Evolutionary conservation across 2,888 invertebrate genomes (phyloP), one percentile per base, ranked within the genome.

Genomic region (Scaptodrosophila latifasciaeformis): DNA sequence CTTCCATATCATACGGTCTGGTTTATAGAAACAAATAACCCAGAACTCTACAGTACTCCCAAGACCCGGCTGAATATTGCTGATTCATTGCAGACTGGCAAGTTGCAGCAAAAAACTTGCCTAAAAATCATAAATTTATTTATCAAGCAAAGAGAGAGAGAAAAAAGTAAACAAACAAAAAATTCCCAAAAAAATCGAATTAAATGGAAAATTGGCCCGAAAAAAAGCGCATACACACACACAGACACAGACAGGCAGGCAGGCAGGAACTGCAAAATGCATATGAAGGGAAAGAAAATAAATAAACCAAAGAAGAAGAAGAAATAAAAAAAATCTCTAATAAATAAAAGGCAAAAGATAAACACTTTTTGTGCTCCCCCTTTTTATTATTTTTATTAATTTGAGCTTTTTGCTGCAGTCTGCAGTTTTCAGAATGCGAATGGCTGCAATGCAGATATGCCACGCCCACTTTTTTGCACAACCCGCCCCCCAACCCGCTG

Each of bases 131-230:
- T 52, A 49, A 70, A 62, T 75, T 63, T 74, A 71, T 76, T 76
- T 72, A 75, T 72, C 64, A 57, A 6, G 2, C 19, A 18, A 45
- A 31, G 31, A 31, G 45, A 31, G 15, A 7, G 24, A 24, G 24
- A 24, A 24, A 65, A 68, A 67, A 74, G 55, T 54, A 68, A 68
- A 59, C 72, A 79, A 78, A 72, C 61, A 70, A 27, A 39, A 55
- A 52, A 39, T 15, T 6, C 5, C 2, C 21, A 10, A 29, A 18
- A 34, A 18, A 24, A 34, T 10, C 10, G n/a, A 9, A 72, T 80
- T 80, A 80, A 12, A 77, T 74, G 74, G 80, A 79, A 74, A 76
- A 76, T 79, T 69, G 77, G 60, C 70, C 68, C 56, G 62, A 62
- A 70, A 66, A 75, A 78, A 81, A 70, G 75, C 62, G 75, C 78